Evolutionary conservation across 35 echinoderm and acorn worm species (phyloP).

Genomic region (Apostichopus japonicus): DNA sequence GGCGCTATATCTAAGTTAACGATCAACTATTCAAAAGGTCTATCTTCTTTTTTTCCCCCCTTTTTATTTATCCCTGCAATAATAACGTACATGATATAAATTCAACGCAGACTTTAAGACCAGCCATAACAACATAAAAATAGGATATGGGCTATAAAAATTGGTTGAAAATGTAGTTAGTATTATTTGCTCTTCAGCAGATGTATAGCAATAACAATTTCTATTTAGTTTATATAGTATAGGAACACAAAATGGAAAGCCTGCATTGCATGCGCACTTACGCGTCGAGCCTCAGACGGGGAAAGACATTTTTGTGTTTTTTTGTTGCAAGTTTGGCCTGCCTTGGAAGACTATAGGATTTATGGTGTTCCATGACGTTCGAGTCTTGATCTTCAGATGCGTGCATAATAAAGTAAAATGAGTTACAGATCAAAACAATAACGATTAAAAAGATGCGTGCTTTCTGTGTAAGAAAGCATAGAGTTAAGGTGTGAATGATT

Average conservation of each 20-base stretch:
- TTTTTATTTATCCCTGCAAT: not conserved
- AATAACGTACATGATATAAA: conserved; percentile 5
- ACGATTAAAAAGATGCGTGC: conserved; percentile 49
- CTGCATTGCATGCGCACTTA: too few species aligned
- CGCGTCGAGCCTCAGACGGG: too few species aligned
- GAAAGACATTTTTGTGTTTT: not conserved
- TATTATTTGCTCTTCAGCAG: not conserved
- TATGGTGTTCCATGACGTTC: conserved; percentile 30
- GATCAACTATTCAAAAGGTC: not conserved
- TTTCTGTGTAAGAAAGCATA: conserved; percentile 14
- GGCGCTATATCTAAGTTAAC: conserved; percentile 4
- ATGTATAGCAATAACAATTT: not conserved
- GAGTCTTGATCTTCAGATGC: conserved; percentile 37
- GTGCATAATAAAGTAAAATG: conserved; percentile 62
- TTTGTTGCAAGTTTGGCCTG: conserved; percentile 25
- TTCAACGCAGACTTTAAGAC: conserved; percentile 25
- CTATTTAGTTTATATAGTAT: not conserved
- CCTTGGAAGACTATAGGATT: not conserved
- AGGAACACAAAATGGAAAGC: too few species aligned
- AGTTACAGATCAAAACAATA: conserved; percentile 65
- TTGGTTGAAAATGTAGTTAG: not conserved
- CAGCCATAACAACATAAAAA: conserved; percentile 31
- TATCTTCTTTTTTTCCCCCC: not conserved
- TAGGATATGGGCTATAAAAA: not conserved
- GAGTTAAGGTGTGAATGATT: conserved; percentile 59